Evolutionary conservation across 2,113 vertebrate species (phyloP).

Genomic region (Nyctereutes procyonoides): DNA sequence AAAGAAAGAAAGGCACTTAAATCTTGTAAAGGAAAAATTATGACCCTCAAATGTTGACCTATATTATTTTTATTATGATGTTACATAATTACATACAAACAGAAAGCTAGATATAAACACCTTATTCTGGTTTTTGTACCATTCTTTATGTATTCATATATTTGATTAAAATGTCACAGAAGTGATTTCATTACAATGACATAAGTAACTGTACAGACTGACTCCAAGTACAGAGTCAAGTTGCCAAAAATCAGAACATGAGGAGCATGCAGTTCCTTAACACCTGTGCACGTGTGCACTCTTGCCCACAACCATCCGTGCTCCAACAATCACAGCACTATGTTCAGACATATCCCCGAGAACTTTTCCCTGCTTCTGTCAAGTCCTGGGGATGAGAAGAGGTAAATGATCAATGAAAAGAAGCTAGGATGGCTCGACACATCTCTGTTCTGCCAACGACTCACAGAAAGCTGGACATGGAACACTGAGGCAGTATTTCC

Average conservation of each 20-base stretch:
- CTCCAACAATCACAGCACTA: not conserved
- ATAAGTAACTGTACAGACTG: slow-evolving; percentile 46
- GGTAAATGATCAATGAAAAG: not conserved
- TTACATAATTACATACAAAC: not conserved
- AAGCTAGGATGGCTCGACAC: not conserved
- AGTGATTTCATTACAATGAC: slow-evolving; percentile 69
- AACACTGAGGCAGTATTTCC: not conserved
- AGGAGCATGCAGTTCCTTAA: not conserved
- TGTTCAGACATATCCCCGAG: not conserved
- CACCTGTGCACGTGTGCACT: not conserved
- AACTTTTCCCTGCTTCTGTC: not conserved
- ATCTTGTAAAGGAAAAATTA: not conserved
- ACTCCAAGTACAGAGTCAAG: slow-evolving; percentile 26
- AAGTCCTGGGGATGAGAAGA: not conserved
- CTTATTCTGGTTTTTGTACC: slow-evolving; percentile 47
- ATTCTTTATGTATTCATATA: slow-evolving; percentile 73
- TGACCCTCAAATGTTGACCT: not conserved
- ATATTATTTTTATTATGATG: not conserved
- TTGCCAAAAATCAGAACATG: not conserved
- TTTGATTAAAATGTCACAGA: slow-evolving; percentile 73
- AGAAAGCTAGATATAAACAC: not conserved
- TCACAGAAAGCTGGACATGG: not conserved
- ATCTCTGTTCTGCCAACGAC: not conserved
- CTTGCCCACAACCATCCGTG: not conserved
- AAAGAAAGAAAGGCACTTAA: not conserved